Base-by-base conservation (phyloP, 2,113 vertebrate species). In the Apaloderma vittatum region DNA sequence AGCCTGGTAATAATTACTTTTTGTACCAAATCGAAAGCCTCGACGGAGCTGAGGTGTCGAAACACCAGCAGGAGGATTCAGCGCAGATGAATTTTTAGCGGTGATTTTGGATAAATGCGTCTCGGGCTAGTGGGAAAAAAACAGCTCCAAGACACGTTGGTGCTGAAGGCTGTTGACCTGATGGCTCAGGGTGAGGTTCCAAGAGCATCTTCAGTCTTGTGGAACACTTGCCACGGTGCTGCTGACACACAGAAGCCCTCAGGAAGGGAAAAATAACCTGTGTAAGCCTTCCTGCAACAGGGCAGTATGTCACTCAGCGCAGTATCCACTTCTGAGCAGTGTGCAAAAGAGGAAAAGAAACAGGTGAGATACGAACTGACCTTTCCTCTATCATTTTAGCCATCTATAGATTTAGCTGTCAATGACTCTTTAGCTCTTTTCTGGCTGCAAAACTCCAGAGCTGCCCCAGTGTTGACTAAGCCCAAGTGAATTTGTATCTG, bases 1-100 rank as follows among this genome's bases (percentile, higher is more conserved):
- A 90, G 66, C 30, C 34, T 30, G 3, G 92, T 95, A 97, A 97
- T 96, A 94, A 97, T 94, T 96, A 97, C 96, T 98, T 98, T 96
- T 77, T 93, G 49, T 78, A 62, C 68, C 57, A 70, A 93, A 96
- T 81, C 88, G 27, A 79, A 92, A 95, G 80, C 57, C 32, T 94
- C 91, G 22, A 18, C 70, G 87, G 95, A 94, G 91, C 89, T 11
- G 0, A 59, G 11, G 54, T 95, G 96, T 96, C 32, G 85, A 85
- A 45, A 65, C 91, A 86, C 29, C 86, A 82, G 93, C 93, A 46
- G 90, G 90, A 83, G 92, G 83, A 91, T n/a, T 80, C 61, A 30
- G 51, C 2, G 3, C 71, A 45, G 63, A 51, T 54, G 77, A 61
- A 62, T 76, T 88, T 79, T 81, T 20, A 73, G 54, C 65, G 77